Evolutionary conservation across 2,888 invertebrate genomes (phyloP).

Genomic region (Drosophila demipolita): DNA sequence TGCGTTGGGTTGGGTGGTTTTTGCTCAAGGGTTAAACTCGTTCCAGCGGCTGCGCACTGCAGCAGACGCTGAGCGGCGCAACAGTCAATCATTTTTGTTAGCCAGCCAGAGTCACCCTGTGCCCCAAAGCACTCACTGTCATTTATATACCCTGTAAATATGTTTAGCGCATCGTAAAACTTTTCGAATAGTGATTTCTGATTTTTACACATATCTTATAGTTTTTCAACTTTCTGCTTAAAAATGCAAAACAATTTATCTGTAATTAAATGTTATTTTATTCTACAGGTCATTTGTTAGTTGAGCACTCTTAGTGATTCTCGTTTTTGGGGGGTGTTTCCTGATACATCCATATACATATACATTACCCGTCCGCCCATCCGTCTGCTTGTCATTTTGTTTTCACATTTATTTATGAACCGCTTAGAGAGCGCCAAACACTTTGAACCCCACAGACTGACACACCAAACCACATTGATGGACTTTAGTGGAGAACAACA

Average conservation of each 20-base stretch:
- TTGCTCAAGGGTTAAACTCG: slow-evolving; percentile 53
- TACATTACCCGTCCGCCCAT: slow-evolving; percentile 25
- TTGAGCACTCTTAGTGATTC: slow-evolving; percentile 4
- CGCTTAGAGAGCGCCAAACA: slow-evolving; percentile 78
- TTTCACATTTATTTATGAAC: slow-evolving; percentile 78
- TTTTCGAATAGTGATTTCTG: background rate
- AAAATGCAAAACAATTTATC: background rate
- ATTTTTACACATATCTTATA: background rate
- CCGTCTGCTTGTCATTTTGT: slow-evolving; percentile 64
- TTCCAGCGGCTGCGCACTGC: slow-evolving; percentile 69
- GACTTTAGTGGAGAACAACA: slow-evolving; percentile 47
- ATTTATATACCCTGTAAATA: slow-evolving; percentile 30
- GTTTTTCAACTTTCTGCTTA: background rate
- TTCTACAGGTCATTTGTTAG: slow-evolving; percentile 27
- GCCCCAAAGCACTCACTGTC: slow-evolving; percentile 3
- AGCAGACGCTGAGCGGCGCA: slow-evolving; percentile 16
- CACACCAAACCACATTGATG: slow-evolving; percentile 43
- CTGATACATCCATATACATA: slow-evolving; percentile 1
- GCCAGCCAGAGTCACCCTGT: slow-evolving; percentile 54
- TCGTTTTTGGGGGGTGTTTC: slow-evolving; percentile 24
- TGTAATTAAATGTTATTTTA: rapidly evolving
- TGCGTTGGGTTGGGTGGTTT: slow-evolving; percentile 33
- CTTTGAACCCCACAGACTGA: slow-evolving; percentile 64
- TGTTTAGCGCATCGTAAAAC: background rate
- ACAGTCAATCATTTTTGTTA: slow-evolving; percentile 32